These are phyloP conservation scores for Peromyscus maniculatus DNA, from an alignment of 2,113 vertebrate genomes.

Conservation along the genomic window DNA sequence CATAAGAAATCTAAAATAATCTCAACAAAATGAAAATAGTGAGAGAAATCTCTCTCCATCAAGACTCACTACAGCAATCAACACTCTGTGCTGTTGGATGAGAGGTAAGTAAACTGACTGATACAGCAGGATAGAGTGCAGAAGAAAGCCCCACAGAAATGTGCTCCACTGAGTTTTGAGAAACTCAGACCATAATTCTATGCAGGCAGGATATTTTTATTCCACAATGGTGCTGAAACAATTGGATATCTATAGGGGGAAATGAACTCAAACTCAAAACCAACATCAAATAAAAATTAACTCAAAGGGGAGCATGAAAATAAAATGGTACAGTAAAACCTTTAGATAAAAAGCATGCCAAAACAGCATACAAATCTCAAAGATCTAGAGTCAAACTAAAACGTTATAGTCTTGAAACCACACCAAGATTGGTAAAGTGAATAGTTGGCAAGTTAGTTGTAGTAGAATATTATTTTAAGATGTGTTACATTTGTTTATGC, in stretches of 20 bases:
- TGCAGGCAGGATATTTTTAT: neutral
- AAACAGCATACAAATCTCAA: neutral
- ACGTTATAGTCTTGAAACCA: neutral
- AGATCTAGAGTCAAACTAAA: neutral
- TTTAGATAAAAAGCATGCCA: neutral
- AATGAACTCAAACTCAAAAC: neutral
- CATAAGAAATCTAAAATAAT: neutral
- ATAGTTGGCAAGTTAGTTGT: neutral
- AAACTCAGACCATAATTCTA: neutral
- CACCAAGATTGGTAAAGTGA: neutral
- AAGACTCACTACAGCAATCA: neutral
- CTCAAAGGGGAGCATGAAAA: neutral
- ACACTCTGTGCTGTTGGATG: rapidly evolving
- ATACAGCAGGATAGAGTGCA: neutral
- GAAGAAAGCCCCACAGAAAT: neutral
- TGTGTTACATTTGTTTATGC: too few species aligned
- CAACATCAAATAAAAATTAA: neutral
- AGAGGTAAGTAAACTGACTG: neutral
- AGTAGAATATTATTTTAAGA: too few species aligned
- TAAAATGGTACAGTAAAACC: neutral
- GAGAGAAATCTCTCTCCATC: neutral
- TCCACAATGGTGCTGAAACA: neutral
- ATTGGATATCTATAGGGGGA: neutral
- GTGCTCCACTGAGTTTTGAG: neutral
- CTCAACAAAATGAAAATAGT: neutral